phyloP scores from a whole-genome alignment of 2,888 invertebrate species.

The Byasa hedistus region DNA sequence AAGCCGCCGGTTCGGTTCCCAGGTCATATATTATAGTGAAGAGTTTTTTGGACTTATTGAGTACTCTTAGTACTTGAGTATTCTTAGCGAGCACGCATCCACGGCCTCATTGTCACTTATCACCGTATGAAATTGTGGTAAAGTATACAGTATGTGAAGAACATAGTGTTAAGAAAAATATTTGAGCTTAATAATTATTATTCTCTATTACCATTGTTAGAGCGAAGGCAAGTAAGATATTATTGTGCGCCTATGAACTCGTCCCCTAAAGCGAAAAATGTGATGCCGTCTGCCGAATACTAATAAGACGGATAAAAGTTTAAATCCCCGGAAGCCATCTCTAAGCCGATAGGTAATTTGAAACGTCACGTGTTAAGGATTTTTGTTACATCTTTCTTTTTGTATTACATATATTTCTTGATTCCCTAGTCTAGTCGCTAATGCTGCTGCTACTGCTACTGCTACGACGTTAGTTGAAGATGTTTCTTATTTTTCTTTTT shows the following conservation, averaged over 20 bases:
- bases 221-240: neutral
- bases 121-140: too few relatives aligned
- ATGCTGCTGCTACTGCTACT: too few relatives aligned
- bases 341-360: conserved; percentile 66
- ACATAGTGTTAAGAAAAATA: neutral
- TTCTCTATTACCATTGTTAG: neutral
- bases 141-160: neutral
- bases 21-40: too few relatives aligned
- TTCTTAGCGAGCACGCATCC: too few relatives aligned
- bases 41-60: too few relatives aligned
- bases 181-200: neutral
- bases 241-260: conserved; percentile 45
- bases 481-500: too few relatives aligned
- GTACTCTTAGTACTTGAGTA: too few relatives aligned
- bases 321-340: conserved; percentile 67
- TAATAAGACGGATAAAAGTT: conserved; percentile 70
- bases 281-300: conserved; percentile 68
- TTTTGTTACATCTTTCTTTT: conserved; percentile 2
- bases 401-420: neutral
- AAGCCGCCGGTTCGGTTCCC: too few relatives aligned
- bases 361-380: conserved; percentile 19
- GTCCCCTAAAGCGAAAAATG: conserved; percentile 68
- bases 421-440: too few relatives aligned
- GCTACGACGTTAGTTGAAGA: too few relatives aligned
- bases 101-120: too few relatives aligned